Evolutionary conservation across 2,113 vertebrate genomes (phyloP), one percentile per base, ranked within the genome.

Genomic region (Neogale vison): DNA sequence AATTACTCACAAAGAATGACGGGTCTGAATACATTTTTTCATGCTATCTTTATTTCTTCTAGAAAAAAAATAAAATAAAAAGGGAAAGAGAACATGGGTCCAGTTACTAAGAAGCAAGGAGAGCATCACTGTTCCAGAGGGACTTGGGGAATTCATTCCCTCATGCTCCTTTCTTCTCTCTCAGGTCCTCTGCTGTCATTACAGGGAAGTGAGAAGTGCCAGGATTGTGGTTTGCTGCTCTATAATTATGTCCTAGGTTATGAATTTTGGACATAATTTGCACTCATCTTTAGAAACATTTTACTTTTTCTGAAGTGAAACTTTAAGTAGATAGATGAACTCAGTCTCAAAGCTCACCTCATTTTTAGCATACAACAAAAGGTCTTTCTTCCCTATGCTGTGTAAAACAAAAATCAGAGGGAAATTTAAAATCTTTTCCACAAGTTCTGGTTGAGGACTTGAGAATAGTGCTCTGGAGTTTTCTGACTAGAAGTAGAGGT

Each of bases 161-260:
- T 84, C 3, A 0, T 20, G 14, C 6, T 77, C 71, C 72, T 31
- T 52, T 94, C 90, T 91, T 97, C 71, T 82, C 63, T 88, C 57
- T 91, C 79, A 96, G 67, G 7, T 50, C 83, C 88, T 95, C 24
- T 97, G 9, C 71, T 95, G 47, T 47, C 76, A n/a, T 36, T 45
- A 18, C 91, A 82, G 65, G 82, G 13, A 52, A 26, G 15, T 4
- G 85, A 86, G 91, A 92, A 96, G 6, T 24, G 84, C 52, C 14
- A 95, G 47, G 31, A 69, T 26, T 61, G 81, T 15, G 83, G 87
- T 71, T 69, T 18, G 7, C n/a, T 59, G 26, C 15, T 81, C 52
- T 61, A 47, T 7, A 59, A 52, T 61, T 4, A n/a, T 14, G 10
- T 36, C 10, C 20, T 65, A 34, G 3, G 31, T 29, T n/a, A 42